Percentiles rank a stretch among this genome's conserved stretches.
Conservation (phyloP, 2,888 invertebrate species). For the Hemistola chrysoprasaria region DNA sequence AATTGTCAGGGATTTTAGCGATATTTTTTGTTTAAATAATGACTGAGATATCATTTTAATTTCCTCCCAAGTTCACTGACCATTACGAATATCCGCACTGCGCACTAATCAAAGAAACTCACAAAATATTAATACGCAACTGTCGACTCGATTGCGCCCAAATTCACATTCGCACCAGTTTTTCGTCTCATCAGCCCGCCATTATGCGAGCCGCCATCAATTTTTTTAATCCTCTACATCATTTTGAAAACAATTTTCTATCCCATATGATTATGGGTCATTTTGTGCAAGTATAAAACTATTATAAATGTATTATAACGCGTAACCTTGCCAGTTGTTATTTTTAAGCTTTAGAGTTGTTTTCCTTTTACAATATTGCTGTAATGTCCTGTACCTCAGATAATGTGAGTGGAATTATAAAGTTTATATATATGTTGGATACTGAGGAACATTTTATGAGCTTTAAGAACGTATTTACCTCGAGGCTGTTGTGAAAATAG, state of each 20-base stretch:
- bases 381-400: conserved; percentile 9
- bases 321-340: conserved; percentile 31
- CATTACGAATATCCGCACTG: conserved; percentile 37
- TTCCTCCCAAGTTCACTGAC: conserved; percentile 25
- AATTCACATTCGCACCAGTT: conserved; percentile 61
- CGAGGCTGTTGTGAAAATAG: background rate
- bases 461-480: conserved; percentile 1
- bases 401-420: conserved; percentile 20
- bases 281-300: conserved; percentile 70
- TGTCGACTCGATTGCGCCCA: conserved; percentile 42
- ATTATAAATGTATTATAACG: conserved; percentile 74
- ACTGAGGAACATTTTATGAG: conserved; percentile 1
- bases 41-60: conserved; percentile 12
- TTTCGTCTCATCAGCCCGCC: conserved; percentile 65
- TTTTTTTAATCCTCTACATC: conserved; percentile 59
- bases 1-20: no score
- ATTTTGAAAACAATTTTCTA: conserved; percentile 78
- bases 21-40: background rate
- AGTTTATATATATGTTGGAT: conserved; percentile 7
- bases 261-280: conserved; percentile 77
- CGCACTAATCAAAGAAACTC: conserved; percentile 64
- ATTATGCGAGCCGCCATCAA: conserved; percentile 66
- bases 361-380: conserved; percentile 18
- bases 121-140: conserved; percentile 44
- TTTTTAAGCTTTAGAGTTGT: conserved; percentile 17